Evolutionary conservation across 1,140 invertebrate genomes (phyloP).

Genomic region (Eumeta japonica): DNA sequence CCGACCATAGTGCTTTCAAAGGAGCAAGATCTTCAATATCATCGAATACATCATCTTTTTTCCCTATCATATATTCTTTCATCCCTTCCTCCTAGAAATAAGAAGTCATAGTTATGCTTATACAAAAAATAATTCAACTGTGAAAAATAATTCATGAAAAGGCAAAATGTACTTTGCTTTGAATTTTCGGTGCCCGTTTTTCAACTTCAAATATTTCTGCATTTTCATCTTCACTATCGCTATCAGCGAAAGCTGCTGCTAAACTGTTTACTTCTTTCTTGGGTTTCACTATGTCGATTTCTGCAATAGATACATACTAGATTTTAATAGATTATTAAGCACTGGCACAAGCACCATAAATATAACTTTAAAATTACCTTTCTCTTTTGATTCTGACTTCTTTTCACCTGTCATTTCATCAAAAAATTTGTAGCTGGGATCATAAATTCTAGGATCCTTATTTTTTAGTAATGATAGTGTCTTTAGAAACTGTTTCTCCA

Average conservation of each 20-base stretch:
- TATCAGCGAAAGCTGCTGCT: constrained; percentile 38
- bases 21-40: constrained; percentile 69
- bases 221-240: constrained; percentile 32
- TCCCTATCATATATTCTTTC: constrained; percentile 79
- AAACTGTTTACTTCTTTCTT: constrained; percentile 15
- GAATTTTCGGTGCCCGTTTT: constrained; percentile 24
- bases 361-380: neutral
- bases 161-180: neutral
- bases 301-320: constrained; percentile 14
- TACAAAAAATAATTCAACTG: no score
- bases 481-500: constrained; percentile 85
- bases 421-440: constrained; percentile 76
- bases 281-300: constrained; percentile 25
- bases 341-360: neutral
- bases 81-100: constrained; percentile 64
- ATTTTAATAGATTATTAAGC: neutral
- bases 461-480: constrained; percentile 82
- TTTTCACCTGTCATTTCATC: constrained; percentile 38
- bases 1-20: constrained; percentile 81
- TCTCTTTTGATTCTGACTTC: constrained; percentile 16
- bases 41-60: constrained; percentile 65
- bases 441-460: constrained; percentile 86
- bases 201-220: constrained; percentile 45
- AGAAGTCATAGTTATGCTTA: no score
- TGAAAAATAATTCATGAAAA: no score